A percentile compares a stretch with the other conserved stretches of the same genome.
These are phyloP conservation scores for Oopsacas minuta DNA, from an alignment of 37 sponge, comb jelly and placozoan genomes.

Conservation along the genomic window DNA sequence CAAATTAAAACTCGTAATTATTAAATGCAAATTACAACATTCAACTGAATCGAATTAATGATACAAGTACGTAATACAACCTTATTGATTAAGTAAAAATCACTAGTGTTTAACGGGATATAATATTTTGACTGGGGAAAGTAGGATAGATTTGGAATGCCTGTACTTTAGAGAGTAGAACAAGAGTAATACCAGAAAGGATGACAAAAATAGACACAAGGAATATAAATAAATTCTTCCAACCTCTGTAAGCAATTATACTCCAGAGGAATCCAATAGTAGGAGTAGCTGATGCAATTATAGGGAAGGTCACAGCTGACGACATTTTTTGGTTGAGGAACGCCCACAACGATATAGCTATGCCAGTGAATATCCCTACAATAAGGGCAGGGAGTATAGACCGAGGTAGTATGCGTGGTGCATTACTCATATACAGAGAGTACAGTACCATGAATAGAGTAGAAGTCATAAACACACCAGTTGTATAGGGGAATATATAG, in stretches of 20 bases:
- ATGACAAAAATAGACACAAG: slow-evolving; percentile 29
- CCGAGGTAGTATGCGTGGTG: slow-evolving; percentile 47
- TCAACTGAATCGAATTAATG: too few relatives aligned
- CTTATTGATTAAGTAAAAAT: too few relatives aligned
- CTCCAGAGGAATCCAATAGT: slow-evolving; percentile 48
- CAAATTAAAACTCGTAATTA: neutral
- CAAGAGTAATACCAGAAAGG: slow-evolving; percentile 33
- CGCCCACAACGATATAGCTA: slow-evolving; percentile 51
- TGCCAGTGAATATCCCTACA: slow-evolving; percentile 69
- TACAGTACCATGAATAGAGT: slow-evolving; percentile 49
- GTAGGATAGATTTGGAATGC: neutral
- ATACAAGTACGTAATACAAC: too few relatives aligned
- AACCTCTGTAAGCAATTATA: slow-evolving; percentile 47
- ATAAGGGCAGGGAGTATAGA: slow-evolving; percentile 56
- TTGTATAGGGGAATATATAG: slow-evolving; percentile 55
- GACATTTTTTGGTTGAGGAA: slow-evolving; percentile 51
- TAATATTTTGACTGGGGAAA: neutral
- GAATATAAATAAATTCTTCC: slow-evolving; percentile 38
- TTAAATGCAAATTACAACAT: neutral
- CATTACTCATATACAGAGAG: slow-evolving; percentile 32
- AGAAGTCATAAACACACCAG: slow-evolving; percentile 57
- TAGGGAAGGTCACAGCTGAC: slow-evolving; percentile 45
- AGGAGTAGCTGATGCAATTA: slow-evolving; percentile 58
- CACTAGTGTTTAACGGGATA: too few relatives aligned
- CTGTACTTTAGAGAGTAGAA: slow-evolving; percentile 36